phyloP scores from a whole-genome alignment of 2,113 vertebrate genomes.

The Spheniscus mendiculus region DNA sequence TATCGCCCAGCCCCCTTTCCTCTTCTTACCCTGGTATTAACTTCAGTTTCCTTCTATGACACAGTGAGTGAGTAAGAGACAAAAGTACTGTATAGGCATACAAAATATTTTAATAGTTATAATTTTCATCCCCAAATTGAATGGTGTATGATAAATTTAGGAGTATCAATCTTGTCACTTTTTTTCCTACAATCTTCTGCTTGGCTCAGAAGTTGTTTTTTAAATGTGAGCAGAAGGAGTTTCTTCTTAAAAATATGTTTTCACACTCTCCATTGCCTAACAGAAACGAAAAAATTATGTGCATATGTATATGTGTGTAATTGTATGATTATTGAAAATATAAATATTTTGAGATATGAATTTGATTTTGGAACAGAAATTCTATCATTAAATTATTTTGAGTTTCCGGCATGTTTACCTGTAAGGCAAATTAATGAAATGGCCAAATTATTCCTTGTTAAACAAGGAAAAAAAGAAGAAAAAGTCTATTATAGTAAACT shows the following conservation, averaged over 20 bases:
- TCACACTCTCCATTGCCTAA: not conserved
- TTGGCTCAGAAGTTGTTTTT: not conserved
- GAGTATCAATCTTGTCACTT: not conserved
- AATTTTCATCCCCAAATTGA: not conserved
- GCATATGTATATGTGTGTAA: not conserved
- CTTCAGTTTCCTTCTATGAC: not conserved
- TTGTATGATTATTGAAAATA: not conserved
- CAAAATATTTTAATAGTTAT: not conserved
- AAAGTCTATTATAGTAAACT: not conserved
- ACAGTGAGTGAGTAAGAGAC: not conserved
- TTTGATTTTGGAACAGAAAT: not conserved
- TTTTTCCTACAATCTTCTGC: not conserved
- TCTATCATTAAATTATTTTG: not conserved
- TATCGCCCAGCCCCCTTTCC: rapidly evolving
- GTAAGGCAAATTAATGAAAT: not conserved
- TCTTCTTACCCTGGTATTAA: not conserved
- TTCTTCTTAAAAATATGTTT: not conserved
- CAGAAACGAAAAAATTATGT: not conserved
- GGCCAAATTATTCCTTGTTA: not conserved
- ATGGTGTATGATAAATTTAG: not conserved
- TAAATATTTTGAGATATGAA: rapidly evolving
- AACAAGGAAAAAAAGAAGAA: not conserved
- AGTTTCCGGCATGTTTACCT: not conserved
- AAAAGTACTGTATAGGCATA: not conserved
- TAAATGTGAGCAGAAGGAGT: not conserved